Percentiles rank a stretch among this genome's conserved stretches.
These are phyloP conservation scores for Apomyelois bistriatella DNA, from an alignment of 2,888 invertebrate species.

Conservation along the genomic window DNA sequence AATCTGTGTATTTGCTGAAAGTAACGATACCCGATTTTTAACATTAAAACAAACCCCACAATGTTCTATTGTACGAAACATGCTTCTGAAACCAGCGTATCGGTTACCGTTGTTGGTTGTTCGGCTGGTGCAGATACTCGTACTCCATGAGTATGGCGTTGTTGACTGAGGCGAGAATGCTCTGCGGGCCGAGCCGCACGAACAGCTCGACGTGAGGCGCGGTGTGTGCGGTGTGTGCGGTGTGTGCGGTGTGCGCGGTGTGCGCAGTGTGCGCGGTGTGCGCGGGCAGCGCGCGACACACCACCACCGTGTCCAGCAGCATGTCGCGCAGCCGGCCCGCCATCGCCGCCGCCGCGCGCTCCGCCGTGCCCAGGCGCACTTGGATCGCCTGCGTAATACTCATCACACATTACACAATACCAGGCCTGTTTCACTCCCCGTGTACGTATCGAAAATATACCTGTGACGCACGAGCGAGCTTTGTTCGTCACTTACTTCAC, in stretches of 20 bases:
- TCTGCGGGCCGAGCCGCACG: slow-evolving; percentile 82
- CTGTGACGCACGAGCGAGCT: too few relatives aligned
- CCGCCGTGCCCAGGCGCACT: slow-evolving; percentile 80
- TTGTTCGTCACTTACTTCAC: too few relatives aligned
- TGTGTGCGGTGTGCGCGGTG: too few relatives aligned
- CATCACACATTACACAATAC: not conserved
- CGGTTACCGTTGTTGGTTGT: too few relatives aligned
- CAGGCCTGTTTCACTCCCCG: too few relatives aligned
- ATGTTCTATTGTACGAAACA: too few relatives aligned
- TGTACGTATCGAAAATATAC: too few relatives aligned
- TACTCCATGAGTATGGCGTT: slow-evolving; percentile 83
- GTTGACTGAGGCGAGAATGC: slow-evolving; percentile 85
- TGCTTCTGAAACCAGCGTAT: too few relatives aligned
- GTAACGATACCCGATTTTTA: too few relatives aligned
- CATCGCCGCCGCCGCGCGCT: slow-evolving; percentile 68
- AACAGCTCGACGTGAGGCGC: slow-evolving; percentile 83
- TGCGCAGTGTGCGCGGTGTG: too few relatives aligned
- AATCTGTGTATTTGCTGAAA: too few relatives aligned
- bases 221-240: slow-evolving; percentile 36
- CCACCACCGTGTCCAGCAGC: slow-evolving; percentile 74
- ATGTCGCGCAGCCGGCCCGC: slow-evolving; percentile 79
- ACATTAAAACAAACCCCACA: too few relatives aligned
- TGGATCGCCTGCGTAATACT: slow-evolving; percentile 67
- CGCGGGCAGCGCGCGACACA: slow-evolving; percentile 63
- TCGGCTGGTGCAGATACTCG: slow-evolving; percentile 67